Evolutionary conservation across 1,140 invertebrate genomes (phyloP).

Genomic region (Papilio glaucus): DNA sequence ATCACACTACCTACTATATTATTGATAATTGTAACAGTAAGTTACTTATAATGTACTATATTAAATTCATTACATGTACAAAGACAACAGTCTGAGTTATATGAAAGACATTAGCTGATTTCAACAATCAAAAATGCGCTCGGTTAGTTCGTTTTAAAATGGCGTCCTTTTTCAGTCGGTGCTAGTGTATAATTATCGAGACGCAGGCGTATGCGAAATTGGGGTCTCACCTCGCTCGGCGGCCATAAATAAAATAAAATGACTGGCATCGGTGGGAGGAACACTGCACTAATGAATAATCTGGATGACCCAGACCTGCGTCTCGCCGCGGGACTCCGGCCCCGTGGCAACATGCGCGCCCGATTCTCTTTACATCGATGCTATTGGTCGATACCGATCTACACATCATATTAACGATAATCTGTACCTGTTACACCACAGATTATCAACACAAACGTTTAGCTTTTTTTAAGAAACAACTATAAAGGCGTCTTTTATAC

Average conservation of each 20-base stretch:
- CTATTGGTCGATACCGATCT: conserved; percentile 49
- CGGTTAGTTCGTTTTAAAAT: conserved; percentile 52
- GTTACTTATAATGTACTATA: not conserved
- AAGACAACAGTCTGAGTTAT: conserved; percentile 19
- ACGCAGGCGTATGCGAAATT: conserved; percentile 79
- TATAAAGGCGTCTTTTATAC: conserved; percentile 16
- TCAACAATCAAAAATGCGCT: conserved; percentile 30
- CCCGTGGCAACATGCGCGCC: conserved; percentile 41
- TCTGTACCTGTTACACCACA: conserved; percentile 32
- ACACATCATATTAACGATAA: conserved; percentile 35
- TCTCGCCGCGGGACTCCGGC: conserved; percentile 55
- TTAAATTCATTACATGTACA: conserved; percentile 5
- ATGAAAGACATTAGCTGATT: conserved; percentile 27
- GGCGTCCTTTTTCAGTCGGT: conserved; percentile 67
- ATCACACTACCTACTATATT: not conserved
- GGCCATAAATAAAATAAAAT: conserved; percentile 82
- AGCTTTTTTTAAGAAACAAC: not conserved
- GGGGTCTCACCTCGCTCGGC: conserved; percentile 78
- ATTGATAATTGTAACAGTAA: not conserved
- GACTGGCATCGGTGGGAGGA: conserved; percentile 74
- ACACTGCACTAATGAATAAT: conserved; percentile 78
- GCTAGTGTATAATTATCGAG: conserved; percentile 80
- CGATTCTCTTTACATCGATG: conserved; percentile 41
- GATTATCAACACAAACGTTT: conserved; percentile 20
- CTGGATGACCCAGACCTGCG: conserved; percentile 61